Evolutionary conservation across 2,888 invertebrate species (phyloP).

Genomic region (Liopterus haemorrhoidalis): DNA sequence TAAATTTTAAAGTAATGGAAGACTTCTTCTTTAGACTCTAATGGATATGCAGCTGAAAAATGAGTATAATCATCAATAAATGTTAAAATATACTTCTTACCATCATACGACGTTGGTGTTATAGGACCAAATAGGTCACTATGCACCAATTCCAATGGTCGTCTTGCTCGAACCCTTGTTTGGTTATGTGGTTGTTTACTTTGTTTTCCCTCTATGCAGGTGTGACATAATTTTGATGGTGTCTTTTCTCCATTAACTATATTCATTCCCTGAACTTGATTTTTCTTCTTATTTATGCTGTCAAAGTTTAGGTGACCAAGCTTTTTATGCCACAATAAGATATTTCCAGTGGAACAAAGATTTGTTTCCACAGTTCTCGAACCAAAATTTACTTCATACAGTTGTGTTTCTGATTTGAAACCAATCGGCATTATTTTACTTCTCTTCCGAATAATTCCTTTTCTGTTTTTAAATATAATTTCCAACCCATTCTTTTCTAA

Average conservation of each 20-base stretch:
- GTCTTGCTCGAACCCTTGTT: constrained; percentile 21
- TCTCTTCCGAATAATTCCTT: constrained; percentile 26
- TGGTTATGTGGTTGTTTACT: constrained; percentile 11
- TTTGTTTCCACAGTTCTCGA: not conserved
- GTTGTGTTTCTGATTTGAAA: not conserved
- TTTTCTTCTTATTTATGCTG: constrained; percentile 17
- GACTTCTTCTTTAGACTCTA: constrained; percentile 28
- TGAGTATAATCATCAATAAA: constrained; percentile 34
- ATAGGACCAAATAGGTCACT: too few relatives aligned
- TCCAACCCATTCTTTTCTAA: constrained; percentile 29
- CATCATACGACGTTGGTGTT: constrained; percentile 28
- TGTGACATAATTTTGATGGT: constrained; percentile 17
- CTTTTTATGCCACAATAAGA: constrained; percentile 25
- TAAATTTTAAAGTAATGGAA: constrained; percentile 7
- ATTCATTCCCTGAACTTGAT: constrained; percentile 14
- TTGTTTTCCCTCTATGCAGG: constrained; percentile 31
- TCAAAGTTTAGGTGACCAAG: constrained; percentile 23
- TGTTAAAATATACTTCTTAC: constrained; percentile 18
- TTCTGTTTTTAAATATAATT: constrained; percentile 29
- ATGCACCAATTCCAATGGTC: constrained; percentile 30
- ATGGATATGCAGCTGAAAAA: constrained; percentile 26
- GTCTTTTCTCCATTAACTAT: not conserved
- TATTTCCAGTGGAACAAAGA: constrained; percentile 4
- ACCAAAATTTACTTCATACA: constrained; percentile 1
- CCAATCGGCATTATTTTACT: constrained; percentile 9